Base-by-base conservation (phyloP, 1,140 invertebrate species). In the Trichonephila clavata region DNA sequence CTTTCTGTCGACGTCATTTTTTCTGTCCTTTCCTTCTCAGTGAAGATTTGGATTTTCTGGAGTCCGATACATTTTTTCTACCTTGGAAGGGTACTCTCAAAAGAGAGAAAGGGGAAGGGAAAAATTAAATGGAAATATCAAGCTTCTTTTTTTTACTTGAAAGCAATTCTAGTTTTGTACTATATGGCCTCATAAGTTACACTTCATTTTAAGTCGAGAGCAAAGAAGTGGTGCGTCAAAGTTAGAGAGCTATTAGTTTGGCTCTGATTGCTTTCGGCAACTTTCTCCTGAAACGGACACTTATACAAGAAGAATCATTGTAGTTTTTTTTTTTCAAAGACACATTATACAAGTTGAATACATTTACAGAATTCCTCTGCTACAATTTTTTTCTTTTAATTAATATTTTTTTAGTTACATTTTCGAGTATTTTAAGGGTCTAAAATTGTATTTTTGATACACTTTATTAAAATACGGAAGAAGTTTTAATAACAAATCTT, bases 121-220 rank as follows among this genome's bases (percentile, higher is more conserved):
- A 84, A 84, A 57, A 18, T 59, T 84, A 84, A 59, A 60, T 60
- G n/a, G 83, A 84, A 84, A 84, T 84, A 60, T 18, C 83, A 59
- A n/a, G 21, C 6, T n/a, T 84, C 21, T 84, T 84, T 84, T 84
- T 80, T 60, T 24, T 59, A 24, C n/a, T 84, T 84, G 50, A 84
- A 59, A 84, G 83, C 83, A 84, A 60, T 84, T 84, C 57, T n/a
- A 59, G 14, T 57, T 60, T 59, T 32, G 13, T 59, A 24, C 21
- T 57, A 84, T 84, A 84, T 84, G 50, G 21, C 50, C 57, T 60
- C 83, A 84, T 84, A 59, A 84, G 83, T 84, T 84, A 24, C 57
- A 59, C n/a, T 32, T 84, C 50, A 59, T n/a, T 84, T 18, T 14
- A 10, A 24, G 50, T 18, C 50, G 57, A 16, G 24, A 84, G 16